Conservation (phyloP, 2,797 vertebrate genomes). For the Onychomys leucogaster region DNA sequence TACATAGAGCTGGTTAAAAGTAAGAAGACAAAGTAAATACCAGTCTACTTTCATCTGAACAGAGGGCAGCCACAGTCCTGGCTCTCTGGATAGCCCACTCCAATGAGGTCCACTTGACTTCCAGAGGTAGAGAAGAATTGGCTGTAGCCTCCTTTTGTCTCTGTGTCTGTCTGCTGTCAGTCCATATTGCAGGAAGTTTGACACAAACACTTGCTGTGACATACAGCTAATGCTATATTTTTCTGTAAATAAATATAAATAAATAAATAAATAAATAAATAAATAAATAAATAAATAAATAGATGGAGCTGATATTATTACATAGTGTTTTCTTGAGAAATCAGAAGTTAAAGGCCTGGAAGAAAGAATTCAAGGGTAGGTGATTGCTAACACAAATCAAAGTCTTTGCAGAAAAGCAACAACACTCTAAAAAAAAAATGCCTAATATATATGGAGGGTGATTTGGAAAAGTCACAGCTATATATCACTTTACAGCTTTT, state of each 20-base stretch:
- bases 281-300: no score
- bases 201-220: background rate
- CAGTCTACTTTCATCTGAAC: conserved; percentile 15
- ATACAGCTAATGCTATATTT: background rate
- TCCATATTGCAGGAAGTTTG: background rate
- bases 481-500: background rate
- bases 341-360: background rate
- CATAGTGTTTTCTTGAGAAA: conserved; percentile 25
- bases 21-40: background rate
- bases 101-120: background rate
- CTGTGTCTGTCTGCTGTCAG: background rate
- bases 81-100: background rate
- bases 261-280: no score
- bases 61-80: background rate
- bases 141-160: background rate
- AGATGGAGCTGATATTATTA: background rate
- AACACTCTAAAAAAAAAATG: background rate
- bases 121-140: conserved; percentile 1
- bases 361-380: background rate
- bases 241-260: background rate
- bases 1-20: background rate
- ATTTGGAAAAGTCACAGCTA: background rate
- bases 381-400: background rate
- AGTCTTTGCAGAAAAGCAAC: conserved; percentile 16
- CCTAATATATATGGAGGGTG: background rate